These are phyloP conservation scores for Spinus olivaceus DNA, from an alignment of 2,797 vertebrate species.

Conservation along the genomic window DNA sequence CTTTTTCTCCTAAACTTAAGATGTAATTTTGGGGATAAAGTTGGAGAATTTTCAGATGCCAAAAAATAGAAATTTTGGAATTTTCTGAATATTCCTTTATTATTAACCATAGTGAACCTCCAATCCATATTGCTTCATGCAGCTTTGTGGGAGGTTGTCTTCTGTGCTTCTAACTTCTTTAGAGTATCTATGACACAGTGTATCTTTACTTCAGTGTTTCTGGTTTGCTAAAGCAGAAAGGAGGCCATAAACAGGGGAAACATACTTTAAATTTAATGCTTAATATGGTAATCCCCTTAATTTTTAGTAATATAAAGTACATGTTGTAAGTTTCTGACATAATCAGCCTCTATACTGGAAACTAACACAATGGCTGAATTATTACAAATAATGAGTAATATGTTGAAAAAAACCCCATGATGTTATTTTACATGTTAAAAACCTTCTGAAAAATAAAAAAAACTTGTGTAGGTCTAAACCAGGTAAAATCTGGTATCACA, in stretches of 20 bases:
- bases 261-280: background rate
- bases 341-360: background rate
- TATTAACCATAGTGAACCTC: background rate
- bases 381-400: background rate
- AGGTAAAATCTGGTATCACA: background rate
- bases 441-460: background rate
- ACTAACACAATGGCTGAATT: background rate
- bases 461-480: background rate
- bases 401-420: accelerated
- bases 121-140: background rate
- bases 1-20: background rate
- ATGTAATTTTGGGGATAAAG: background rate
- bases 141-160: background rate
- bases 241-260: background rate
- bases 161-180: background rate
- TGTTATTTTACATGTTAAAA: background rate
- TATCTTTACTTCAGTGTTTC: background rate
- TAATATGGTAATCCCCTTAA: background rate
- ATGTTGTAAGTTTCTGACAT: background rate
- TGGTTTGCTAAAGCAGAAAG: background rate
- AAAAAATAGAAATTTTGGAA: background rate
- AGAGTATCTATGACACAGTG: background rate
- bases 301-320: background rate
- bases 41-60: background rate
- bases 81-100: background rate